These are phyloP conservation scores for Varanus salvator DNA, from an alignment of 2,113 vertebrate species.

Conservation along the genomic window DNA sequence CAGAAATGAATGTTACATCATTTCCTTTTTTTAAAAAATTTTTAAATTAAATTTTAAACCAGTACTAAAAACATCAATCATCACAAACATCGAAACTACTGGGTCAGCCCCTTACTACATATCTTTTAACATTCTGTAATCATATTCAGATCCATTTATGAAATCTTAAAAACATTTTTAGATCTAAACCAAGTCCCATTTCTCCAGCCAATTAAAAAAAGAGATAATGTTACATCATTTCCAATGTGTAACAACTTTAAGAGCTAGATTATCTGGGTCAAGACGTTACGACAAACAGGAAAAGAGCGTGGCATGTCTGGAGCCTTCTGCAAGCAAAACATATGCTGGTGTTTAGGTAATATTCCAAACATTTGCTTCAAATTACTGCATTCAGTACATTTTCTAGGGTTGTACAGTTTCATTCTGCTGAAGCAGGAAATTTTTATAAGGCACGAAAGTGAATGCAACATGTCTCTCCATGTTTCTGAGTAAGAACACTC, in stretches of 20 bases:
- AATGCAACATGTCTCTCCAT: neutral
- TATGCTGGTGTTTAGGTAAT: neutral
- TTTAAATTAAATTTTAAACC: too few species aligned
- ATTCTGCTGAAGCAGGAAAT: neutral
- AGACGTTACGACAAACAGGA: neutral
- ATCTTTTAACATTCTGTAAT: too few species aligned
- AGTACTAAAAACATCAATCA: too few species aligned
- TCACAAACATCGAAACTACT: too few species aligned
- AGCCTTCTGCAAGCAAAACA: neutral
- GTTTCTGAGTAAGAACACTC: neutral
- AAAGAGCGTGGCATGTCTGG: neutral
- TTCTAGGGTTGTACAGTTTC: neutral
- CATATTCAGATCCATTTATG: too few species aligned
- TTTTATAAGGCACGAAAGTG: neutral
- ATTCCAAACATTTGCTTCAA: neutral
- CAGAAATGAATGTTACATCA: neutral
- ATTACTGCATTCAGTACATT: neutral
- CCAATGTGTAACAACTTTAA: neutral
- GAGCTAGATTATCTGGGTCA: neutral
- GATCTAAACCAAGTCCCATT: too few species aligned
- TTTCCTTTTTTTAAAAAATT: neutral
- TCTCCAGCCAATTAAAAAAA: too few species aligned
- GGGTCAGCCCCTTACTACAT: too few species aligned
- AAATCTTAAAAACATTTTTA: too few species aligned
- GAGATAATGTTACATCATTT: neutral